Base-by-base conservation (phyloP, 2,113 vertebrate genomes). In the Chaenocephalus aceratus region DNA sequence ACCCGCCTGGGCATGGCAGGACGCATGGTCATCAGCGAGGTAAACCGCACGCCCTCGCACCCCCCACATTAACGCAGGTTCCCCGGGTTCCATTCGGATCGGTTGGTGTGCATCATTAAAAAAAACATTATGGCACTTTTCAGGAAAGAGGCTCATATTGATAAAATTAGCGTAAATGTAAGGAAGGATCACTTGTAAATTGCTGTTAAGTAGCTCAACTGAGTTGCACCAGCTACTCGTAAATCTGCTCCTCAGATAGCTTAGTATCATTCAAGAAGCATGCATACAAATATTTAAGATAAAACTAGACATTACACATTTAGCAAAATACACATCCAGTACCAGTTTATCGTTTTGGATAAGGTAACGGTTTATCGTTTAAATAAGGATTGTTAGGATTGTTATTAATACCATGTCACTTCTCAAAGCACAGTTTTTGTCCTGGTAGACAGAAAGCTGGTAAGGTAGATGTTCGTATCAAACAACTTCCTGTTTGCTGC, bases 1-100 rank as follows among this genome's bases (percentile, higher is more conserved):
- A 93, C 90, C 34, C 89, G 88, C 84, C 84, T 94, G 77, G 83
- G 23, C 82, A 94, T 93, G 91, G 92, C 93, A 57, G 85, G 89
- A 82, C 70, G 75, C 82, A 94, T 93, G 86, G 80, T 95, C 86
- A 93, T 95, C 88, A 94, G 81, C 34, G 93, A 94, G 93, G 93
- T 95, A 92, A 75, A 77, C 83, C 62, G 72, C 77, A 88, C 69
- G 53, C 23, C 64, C 64, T 81, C 54, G 4, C 51, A 56, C 41
- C 64, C 48, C 15, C 72, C 65, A 63, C 76, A 53, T 72, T 56
- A 81, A 51, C 4, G n/a, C 82, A 64, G 30, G 56, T 16, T 26
- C 53, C 81, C 77, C 14, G 46, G 56, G 63, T 18, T 53, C 63
- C 69, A 41, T 65, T 23, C 4, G 0, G n/a, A 52, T 68, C 0